These are phyloP conservation scores for Eristalis tenax DNA, from an alignment of 2,888 invertebrate genomes.

Conservation along the genomic window DNA sequence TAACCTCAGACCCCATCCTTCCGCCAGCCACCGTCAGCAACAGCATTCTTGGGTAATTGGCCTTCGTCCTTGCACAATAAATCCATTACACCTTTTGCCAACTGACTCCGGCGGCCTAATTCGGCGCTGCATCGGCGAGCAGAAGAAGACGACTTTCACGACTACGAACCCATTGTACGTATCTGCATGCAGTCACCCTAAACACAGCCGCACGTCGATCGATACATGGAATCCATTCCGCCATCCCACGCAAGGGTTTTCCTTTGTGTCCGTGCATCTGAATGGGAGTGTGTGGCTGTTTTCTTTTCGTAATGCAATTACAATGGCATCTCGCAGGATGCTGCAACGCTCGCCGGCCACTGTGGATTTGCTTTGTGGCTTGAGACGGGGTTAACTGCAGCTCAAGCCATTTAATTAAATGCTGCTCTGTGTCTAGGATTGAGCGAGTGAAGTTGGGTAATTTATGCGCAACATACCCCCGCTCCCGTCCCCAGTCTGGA, in stretches of 20 bases:
- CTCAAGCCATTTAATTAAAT: slow-evolving; percentile 67
- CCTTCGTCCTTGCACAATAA: slow-evolving; percentile 71
- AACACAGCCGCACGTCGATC: slow-evolving; percentile 39
- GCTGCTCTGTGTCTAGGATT: slow-evolving; percentile 40
- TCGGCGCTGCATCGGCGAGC: slow-evolving; percentile 28
- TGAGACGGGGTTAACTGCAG: slow-evolving; percentile 59
- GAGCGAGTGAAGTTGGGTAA: slow-evolving; percentile 31
- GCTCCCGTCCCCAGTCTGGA: background rate
- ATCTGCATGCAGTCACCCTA: slow-evolving; percentile 12
- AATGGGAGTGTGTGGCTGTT: slow-evolving; percentile 1
- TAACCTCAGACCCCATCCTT: background rate
- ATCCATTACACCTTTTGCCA: slow-evolving; percentile 70
- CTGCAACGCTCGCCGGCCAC: slow-evolving; percentile 49
- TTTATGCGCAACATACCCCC: slow-evolving; percentile 27
- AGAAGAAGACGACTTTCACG: slow-evolving; percentile 21
- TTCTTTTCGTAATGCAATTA: slow-evolving; percentile 63
- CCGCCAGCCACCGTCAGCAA: slow-evolving; percentile 7
- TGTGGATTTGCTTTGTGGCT: slow-evolving; percentile 39
- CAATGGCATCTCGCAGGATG: slow-evolving; percentile 48
- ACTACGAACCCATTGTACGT: slow-evolving; percentile 47
- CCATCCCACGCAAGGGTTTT: background rate
- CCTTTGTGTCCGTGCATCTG: background rate
- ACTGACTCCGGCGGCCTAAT: slow-evolving; percentile 68
- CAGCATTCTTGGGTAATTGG: slow-evolving; percentile 63
- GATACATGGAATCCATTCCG: slow-evolving; percentile 8